Base-by-base conservation (phyloP, 2,888 invertebrate genomes). In the Drosophila differens region DNA sequence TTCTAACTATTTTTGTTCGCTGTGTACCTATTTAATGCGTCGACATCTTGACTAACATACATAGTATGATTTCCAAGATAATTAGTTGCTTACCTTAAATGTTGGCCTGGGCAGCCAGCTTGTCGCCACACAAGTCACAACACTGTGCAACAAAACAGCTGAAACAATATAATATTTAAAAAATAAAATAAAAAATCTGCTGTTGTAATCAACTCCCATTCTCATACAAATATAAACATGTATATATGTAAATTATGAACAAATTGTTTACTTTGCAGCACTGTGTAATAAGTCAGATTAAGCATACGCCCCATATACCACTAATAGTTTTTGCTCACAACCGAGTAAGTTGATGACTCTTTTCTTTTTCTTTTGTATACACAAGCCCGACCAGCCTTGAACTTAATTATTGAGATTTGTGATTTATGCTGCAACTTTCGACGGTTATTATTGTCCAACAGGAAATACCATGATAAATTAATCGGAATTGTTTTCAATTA, bases 41-140 rank as follows among this genome's bases (percentile, higher is more conserved):
- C n/a, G 12, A n/a, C 55, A 28, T 37, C 14, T 55, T 37, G 19
- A 12, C 37, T 55, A 37, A 55, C 35, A 73, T 66, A 52, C 64
- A 35, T 30, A n/a, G 14, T 62, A 32, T 53, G 52, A 57, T 49
- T 77, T 77, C 54, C 52, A 47, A 67, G 64, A 54, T 76, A 81
- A 81, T 81, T 83, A 63, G 59, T 47, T 47, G 62, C 54, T 59
- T 53, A 64, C 55, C 32, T 47, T 57, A 39, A 52, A 63, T 28
- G n/a, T 7, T 14, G 44, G 25, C 35, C 69, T 53, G 60, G 62
- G 52, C 69, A 84, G 90, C 81, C 84, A 69, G 86, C 57, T 49
- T 82, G 84, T 37, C 89, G 83, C 74, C 59, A 35, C 53, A 28
- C n/a, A 10, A 35, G 10, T 19, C 16, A 19, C 28, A 37, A 61